These are phyloP conservation scores for Enteromius treurensis DNA, from an alignment of 2,797 vertebrate genomes.

Conservation along the genomic window DNA sequence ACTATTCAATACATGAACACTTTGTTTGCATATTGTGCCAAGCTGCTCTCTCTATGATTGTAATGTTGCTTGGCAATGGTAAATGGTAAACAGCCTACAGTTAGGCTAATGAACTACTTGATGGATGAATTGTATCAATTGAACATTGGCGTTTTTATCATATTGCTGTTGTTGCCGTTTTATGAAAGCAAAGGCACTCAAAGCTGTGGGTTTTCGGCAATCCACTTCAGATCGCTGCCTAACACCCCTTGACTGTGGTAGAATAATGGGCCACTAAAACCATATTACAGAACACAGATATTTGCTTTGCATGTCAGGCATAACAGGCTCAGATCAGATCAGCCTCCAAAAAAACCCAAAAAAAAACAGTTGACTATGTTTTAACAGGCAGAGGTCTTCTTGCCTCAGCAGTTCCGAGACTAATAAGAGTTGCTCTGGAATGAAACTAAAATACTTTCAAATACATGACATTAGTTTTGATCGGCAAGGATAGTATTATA, in stretches of 20 bases:
- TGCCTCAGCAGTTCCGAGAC: background rate
- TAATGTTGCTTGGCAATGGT: background rate
- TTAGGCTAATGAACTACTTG: slow-evolving; percentile 2
- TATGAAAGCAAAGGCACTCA: slow-evolving; percentile 17
- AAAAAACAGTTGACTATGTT: background rate
- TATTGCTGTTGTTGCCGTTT: background rate
- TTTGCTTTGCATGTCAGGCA: slow-evolving; percentile 9
- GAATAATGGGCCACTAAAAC: background rate
- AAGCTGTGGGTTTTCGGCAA: slow-evolving; percentile 7
- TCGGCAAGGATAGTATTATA: background rate
- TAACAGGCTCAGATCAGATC: background rate
- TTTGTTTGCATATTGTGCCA: background rate
- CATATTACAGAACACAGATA: background rate
- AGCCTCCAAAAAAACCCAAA: too few relatives aligned
- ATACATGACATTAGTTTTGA: background rate
- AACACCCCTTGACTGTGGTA: slow-evolving; percentile 6
- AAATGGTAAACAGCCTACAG: background rate
- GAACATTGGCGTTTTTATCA: background rate
- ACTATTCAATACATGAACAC: background rate
- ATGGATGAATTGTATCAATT: background rate
- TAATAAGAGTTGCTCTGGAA: background rate
- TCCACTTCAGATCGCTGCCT: slow-evolving; percentile 8
- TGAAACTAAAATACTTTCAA: background rate
- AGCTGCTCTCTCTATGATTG: background rate
- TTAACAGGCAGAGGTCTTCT: background rate